A percentile compares a stretch with the other conserved stretches of the same genome.
Evolutionary conservation across 2,113 vertebrate species (phyloP).

Genomic region (Microtus montanus): DNA sequence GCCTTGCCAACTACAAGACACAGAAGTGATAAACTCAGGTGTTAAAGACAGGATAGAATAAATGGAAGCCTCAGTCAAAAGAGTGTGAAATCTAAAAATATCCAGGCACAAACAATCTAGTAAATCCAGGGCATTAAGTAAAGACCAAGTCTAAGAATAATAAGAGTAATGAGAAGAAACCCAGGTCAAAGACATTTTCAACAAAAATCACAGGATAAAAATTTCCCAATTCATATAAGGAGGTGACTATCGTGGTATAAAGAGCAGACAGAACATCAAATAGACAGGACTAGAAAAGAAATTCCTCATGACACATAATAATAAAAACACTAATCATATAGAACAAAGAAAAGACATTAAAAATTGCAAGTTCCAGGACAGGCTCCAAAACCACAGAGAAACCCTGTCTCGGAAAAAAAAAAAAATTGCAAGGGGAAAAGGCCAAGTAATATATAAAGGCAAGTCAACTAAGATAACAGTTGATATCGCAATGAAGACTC

Average conservation of each 20-base stretch:
- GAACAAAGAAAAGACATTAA: not conserved
- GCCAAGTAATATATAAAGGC: not conserved
- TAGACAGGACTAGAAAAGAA: not conserved
- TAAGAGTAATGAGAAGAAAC: not conserved
- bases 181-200: not conserved
- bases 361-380: no score
- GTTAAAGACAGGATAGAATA: not conserved
- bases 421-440: not conserved
- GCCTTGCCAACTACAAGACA: not conserved
- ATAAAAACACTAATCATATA: not conserved
- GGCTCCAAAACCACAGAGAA: no score
- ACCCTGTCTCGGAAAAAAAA: no score
- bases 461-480: not conserved
- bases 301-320: not conserved
- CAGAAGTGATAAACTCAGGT: not conserved
- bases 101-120: not conserved
- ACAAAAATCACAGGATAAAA: not conserved
- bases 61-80: not conserved
- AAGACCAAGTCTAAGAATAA: not conserved
- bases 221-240: not conserved
- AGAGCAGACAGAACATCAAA: not conserved
- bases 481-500: not conserved
- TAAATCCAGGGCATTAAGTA: not conserved
- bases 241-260: not conserved
- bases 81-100: not conserved